Evolutionary conservation across 2,113 vertebrate genomes (phyloP), one percentile per base, ranked within the genome.

Genomic region (Chaenocephalus aceratus): DNA sequence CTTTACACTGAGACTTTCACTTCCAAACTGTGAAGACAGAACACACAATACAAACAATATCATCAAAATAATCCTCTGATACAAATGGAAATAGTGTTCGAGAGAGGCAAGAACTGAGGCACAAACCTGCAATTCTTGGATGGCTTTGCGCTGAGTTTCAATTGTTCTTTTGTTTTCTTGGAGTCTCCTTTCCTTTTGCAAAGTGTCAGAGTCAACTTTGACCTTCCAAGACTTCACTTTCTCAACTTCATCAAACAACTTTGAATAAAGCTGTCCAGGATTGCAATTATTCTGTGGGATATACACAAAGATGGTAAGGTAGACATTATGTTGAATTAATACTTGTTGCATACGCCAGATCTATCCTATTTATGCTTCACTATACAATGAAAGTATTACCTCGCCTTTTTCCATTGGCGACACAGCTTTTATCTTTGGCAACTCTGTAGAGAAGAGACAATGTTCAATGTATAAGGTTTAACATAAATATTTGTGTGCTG

Each of bases 201-300:
- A 93, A 41, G 95, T 80, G 57, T 98, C 96, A 85, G 90, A 94
- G 70, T 97, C 96, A 59, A 94, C 77, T 86, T 79, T 93, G 41
- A 95, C 58, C 91, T 99, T 98, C 97, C 97, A 99, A 45, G 48
- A 91, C 87, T 96, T 97, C 70, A 99, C 96, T 93, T 96, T 99
- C 85, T 97, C 97, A 83, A 96, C 96, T 80, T 98, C 97, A 86
- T 97, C 96, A 93, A 97, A 97, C 30, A 99, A 89, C 89, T 96
- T 97, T 83, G 95, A 95, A 93, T 96, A 98, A 45, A 98, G 86
- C 67, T 95, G 95, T 83, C 91, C 95, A 75, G 94, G 88, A 79
- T 85, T 92, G 84, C 93, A 91, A 62, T 90, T 60, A 72, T 89
- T 94, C 97, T 98, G 75, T 77, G 83, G 80, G 93, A 94, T 48